Evolutionary conservation across 2,113 vertebrate species (phyloP).

Genomic region (Oncorhynchus tshawytscha): DNA sequence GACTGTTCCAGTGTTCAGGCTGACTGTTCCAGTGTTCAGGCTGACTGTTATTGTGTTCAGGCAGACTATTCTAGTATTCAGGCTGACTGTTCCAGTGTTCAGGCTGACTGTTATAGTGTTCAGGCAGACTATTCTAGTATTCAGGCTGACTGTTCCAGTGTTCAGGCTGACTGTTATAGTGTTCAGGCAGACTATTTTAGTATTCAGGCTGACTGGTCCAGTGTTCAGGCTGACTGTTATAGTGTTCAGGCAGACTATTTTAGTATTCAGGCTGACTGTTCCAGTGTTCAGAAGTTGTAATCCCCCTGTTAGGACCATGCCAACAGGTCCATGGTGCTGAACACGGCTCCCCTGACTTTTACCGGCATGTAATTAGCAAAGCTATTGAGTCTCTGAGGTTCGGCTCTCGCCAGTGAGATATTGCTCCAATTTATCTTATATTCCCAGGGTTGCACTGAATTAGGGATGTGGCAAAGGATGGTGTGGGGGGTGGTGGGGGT

Average conservation of each 20-base stretch:
- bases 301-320: conserved; percentile 48
- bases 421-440: conserved; percentile 50
- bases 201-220: too few species aligned
- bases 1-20: too few species aligned
- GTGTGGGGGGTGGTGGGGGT: not conserved
- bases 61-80: too few species aligned
- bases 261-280: too few species aligned
- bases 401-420: conserved; percentile 48
- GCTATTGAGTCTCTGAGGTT: conserved; percentile 40
- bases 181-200: too few species aligned
- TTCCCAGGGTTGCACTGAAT: conserved; percentile 48
- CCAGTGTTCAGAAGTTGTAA: conserved; percentile 23
- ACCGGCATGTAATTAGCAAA: conserved; percentile 57
- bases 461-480: conserved; percentile 26
- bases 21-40: too few species aligned
- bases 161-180: too few species aligned
- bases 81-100: too few species aligned
- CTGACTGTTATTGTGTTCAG: too few species aligned
- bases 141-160: too few species aligned
- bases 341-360: conserved; percentile 41
- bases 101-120: too few species aligned
- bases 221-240: not conserved
- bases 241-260: not conserved
- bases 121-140: too few species aligned
- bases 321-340: conserved; percentile 48